These are phyloP conservation scores for Phrixothrix hirtus DNA, from an alignment of 2,888 invertebrate genomes.

Conservation along the genomic window DNA sequence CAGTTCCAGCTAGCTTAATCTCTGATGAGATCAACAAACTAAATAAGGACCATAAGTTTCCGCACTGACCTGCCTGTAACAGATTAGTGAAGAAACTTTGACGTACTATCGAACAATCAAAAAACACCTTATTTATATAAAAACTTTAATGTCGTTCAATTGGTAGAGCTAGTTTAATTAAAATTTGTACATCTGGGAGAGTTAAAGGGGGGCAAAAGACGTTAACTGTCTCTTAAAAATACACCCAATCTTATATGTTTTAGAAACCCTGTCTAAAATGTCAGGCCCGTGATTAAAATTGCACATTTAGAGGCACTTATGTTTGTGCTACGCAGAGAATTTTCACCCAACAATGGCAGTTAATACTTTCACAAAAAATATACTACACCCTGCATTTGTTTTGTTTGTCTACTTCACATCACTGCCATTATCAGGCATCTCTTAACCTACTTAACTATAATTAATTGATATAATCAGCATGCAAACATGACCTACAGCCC, in stretches of 20 bases:
- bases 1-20: constrained; percentile 58
- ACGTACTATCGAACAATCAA: constrained; percentile 46
- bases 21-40: constrained; percentile 52
- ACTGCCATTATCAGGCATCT: constrained; percentile 13
- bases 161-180: constrained; percentile 43
- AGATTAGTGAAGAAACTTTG: constrained; percentile 37
- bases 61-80: constrained; percentile 30
- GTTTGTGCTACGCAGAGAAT: constrained; percentile 44
- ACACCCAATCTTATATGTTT: constrained; percentile 42
- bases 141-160: constrained; percentile 36
- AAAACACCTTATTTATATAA: constrained; percentile 44
- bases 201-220: constrained; percentile 31
- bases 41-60: constrained; percentile 48
- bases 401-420: constrained; percentile 25
- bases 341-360: constrained; percentile 21
- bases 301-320: constrained; percentile 57
- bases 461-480: constrained; percentile 14
- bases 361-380: constrained; percentile 29
- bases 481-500: background rate
- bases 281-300: constrained; percentile 55
- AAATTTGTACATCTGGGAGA: constrained; percentile 52
- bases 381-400: constrained; percentile 31
- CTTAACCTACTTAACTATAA: constrained; percentile 7
- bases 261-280: constrained; percentile 53
- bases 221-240: constrained; percentile 36